phyloP scores from a whole-genome alignment of 2,113 vertebrate species.

The Nothoprocta pentlandii region DNA sequence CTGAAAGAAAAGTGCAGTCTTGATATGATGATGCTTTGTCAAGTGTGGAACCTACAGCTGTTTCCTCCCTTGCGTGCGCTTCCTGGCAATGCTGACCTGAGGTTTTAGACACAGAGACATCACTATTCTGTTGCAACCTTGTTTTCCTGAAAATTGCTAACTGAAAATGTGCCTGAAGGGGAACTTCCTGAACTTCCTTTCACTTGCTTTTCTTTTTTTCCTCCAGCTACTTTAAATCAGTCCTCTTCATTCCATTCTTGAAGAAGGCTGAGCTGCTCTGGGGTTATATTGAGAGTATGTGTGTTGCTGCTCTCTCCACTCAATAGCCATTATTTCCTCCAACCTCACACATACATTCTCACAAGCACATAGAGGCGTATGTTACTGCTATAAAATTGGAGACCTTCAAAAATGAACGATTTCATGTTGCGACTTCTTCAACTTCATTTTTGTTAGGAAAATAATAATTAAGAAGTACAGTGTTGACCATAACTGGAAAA shows the following conservation, averaged over 20 bases:
- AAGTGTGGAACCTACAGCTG: not conserved
- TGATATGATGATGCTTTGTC: not conserved
- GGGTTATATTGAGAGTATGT: not conserved
- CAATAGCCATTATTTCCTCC: not conserved
- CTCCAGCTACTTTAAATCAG: not conserved
- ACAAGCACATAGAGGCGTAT: rapidly evolving
- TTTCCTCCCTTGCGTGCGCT: not conserved
- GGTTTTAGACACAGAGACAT: not conserved
- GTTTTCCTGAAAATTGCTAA: not conserved
- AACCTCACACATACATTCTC: not conserved
- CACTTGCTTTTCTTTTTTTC: not conserved
- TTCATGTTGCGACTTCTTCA: not conserved
- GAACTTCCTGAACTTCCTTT: not conserved
- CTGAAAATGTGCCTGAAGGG: not conserved
- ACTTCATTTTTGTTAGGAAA: not conserved
- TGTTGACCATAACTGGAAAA: not conserved
- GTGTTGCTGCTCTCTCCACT: not conserved
- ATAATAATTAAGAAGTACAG: not conserved
- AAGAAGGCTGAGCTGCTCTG: not conserved
- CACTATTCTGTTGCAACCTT: not conserved
- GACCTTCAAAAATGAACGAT: not conserved
- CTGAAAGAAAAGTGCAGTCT: not conserved
- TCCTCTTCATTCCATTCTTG: not conserved
- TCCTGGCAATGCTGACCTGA: not conserved
- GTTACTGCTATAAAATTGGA: not conserved